A percentile compares a stretch with the other conserved stretches of the same genome.
Conservation (phyloP, 2,888 invertebrate species). For the Trachelus tabidus region DNA sequence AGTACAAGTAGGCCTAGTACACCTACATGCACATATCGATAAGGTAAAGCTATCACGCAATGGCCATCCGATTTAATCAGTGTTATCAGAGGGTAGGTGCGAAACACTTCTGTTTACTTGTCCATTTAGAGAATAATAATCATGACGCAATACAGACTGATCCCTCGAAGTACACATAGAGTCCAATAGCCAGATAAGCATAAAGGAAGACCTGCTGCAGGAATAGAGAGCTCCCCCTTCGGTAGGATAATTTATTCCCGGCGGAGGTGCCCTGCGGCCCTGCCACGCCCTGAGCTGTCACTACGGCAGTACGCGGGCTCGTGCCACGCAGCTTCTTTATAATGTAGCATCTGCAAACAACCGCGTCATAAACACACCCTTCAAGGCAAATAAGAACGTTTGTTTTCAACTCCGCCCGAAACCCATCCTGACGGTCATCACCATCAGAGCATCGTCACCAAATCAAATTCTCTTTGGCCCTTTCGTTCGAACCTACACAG, state of each 20-base stretch:
- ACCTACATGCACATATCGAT: not conserved
- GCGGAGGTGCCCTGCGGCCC: constrained; percentile 58
- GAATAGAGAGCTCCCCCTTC: not conserved
- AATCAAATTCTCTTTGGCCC: not conserved
- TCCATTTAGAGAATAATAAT: constrained; percentile 63
- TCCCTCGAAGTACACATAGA: not conserved
- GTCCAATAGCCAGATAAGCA: not conserved
- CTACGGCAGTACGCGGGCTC: constrained; percentile 38
- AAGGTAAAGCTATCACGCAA: not conserved
- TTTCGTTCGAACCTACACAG: not conserved
- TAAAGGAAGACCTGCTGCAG: not conserved
- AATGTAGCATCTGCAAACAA: constrained; percentile 56
- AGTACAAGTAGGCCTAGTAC: not conserved
- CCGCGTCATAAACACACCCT: constrained; percentile 61
- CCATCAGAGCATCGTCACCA: not conserved
- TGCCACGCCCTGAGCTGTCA: constrained; percentile 60
- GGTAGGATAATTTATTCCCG: constrained; percentile 59
- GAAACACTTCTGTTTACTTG: constrained; percentile 56
- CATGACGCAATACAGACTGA: constrained; percentile 18
- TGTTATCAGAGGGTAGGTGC: constrained; percentile 54
- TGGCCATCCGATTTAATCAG: constrained; percentile 50
- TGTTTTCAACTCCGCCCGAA: constrained; percentile 31
- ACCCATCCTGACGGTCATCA: not conserved
- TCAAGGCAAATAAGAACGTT: constrained; percentile 26
- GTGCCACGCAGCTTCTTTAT: constrained; percentile 56